These are phyloP conservation scores for Lamellibrachia luymesi DNA, from an alignment of 1,140 invertebrate species.

Conservation along the genomic window DNA sequence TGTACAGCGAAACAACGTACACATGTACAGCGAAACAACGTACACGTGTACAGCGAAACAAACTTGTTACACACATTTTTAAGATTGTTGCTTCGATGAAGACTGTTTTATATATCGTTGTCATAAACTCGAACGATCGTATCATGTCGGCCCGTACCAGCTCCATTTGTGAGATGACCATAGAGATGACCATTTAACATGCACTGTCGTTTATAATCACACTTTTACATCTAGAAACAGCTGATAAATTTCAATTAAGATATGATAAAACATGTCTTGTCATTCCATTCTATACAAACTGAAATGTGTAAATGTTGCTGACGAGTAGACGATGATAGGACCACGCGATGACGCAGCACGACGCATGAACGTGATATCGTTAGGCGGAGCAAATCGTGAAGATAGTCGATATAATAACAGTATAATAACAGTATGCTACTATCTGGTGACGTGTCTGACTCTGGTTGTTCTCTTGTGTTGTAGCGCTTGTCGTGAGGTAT, in stretches of 20 bases:
- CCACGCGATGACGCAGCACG: neutral
- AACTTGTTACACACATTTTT: neutral
- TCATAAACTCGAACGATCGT: neutral
- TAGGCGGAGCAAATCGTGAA: neutral
- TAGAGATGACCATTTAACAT: neutral
- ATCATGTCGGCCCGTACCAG: neutral
- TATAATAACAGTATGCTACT: neutral
- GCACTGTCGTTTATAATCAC: neutral
- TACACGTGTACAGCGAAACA: too few species aligned
- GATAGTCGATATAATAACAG: neutral
- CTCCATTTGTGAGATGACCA: neutral
- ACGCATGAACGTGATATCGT: neutral
- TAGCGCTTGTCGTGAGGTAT: constrained; percentile 58
- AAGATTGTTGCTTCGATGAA: neutral
- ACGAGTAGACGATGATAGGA: neutral
- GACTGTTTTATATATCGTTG: neutral
- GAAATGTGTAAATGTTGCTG: neutral
- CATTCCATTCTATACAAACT: neutral
- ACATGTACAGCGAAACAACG: too few species aligned
- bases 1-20: too few species aligned
- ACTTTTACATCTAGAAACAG: neutral
- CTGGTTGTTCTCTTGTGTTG: constrained; percentile 30
- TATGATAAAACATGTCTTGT: neutral
- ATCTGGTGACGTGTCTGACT: neutral
- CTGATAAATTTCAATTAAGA: neutral